These are phyloP conservation scores for Ptyas mucosa DNA, from an alignment of 2,113 vertebrate genomes.

Conservation along the genomic window DNA sequence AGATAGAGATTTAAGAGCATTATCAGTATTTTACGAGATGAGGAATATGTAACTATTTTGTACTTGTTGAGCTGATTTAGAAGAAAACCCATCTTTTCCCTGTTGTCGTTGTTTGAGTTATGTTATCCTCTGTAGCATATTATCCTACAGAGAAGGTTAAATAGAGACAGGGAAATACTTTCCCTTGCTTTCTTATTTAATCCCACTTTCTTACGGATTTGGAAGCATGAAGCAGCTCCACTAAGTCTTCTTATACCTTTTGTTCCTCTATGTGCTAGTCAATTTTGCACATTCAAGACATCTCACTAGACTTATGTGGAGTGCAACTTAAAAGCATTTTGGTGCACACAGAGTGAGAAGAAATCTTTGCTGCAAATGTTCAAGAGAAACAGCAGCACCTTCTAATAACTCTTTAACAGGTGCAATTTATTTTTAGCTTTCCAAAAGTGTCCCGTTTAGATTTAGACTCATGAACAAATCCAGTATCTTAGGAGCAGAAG, in stretches of 20 bases:
- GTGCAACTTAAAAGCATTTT: not conserved
- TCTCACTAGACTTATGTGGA: not conserved
- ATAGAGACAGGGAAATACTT: conserved; percentile 22
- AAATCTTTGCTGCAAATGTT: conserved; percentile 18
- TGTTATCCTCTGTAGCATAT: conserved; percentile 25
- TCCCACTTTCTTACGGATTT: conserved; percentile 50
- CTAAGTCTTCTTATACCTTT: conserved; percentile 39
- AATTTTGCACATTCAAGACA: not conserved
- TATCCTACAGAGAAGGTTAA: conserved; percentile 39
- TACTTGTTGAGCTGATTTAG: not conserved
- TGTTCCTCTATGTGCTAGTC: conserved; percentile 4
- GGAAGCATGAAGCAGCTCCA: conserved; percentile 29
- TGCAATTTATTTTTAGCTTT: conserved; percentile 41
- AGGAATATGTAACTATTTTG: not conserved
- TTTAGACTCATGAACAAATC: conserved; percentile 35
- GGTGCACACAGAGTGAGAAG: not conserved
- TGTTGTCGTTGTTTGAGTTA: conserved; percentile 11
- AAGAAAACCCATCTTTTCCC: not conserved
- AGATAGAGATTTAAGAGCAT: not conserved
- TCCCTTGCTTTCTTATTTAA: conserved; percentile 48
- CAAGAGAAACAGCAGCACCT: conserved; percentile 7
- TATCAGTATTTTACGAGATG: too few species aligned
- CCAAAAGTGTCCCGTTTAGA: conserved; percentile 35
- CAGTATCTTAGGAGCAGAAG: conserved; percentile 1
- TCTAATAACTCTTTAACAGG: conserved; percentile 38